Conservation (phyloP, 2,797 vertebrate genomes). For the Lacerta bilineata region DNA sequence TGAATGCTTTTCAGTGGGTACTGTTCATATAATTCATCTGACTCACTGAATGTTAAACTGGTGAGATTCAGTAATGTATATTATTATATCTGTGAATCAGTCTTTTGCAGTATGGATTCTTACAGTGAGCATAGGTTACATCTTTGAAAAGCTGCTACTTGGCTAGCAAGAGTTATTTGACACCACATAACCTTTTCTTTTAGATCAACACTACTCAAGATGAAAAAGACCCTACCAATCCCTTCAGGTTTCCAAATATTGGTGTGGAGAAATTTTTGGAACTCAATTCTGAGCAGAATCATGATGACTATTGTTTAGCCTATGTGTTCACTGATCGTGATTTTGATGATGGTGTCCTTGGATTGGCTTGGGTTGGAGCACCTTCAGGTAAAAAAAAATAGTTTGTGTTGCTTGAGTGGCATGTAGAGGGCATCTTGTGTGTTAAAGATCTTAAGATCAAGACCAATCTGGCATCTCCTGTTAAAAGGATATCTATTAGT, state of each 20-base stretch:
- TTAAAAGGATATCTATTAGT: neutral
- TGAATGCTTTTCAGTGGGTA: neutral
- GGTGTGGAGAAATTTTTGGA: constrained; percentile 98
- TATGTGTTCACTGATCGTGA: constrained; percentile 98
- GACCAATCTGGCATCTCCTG: neutral
- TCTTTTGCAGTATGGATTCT: neutral
- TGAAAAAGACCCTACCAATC: constrained; percentile 92
- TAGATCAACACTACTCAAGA: constrained; percentile 95
- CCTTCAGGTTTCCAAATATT: constrained; percentile 97
- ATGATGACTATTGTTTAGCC: constrained; percentile 97
- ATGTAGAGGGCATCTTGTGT: neutral
- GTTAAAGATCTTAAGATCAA: no score
- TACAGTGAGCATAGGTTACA: neutral
- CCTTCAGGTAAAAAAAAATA: constrained; percentile 88
- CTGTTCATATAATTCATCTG: neutral
- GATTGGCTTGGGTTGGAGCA: constrained; percentile 97
- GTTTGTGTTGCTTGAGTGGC: neutral
- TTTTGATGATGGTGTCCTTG: constrained; percentile 97
- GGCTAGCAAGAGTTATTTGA: constrained; percentile 15
- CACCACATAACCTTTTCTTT: constrained; percentile 57
- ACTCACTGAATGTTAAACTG: neutral
- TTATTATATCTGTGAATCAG: neutral
- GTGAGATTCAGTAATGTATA: neutral
- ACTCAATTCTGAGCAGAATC: constrained; percentile 97
- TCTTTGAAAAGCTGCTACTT: neutral